phyloP scores from a whole-genome alignment of 2,888 invertebrate species.

The Sarcophaga variegata region DNA sequence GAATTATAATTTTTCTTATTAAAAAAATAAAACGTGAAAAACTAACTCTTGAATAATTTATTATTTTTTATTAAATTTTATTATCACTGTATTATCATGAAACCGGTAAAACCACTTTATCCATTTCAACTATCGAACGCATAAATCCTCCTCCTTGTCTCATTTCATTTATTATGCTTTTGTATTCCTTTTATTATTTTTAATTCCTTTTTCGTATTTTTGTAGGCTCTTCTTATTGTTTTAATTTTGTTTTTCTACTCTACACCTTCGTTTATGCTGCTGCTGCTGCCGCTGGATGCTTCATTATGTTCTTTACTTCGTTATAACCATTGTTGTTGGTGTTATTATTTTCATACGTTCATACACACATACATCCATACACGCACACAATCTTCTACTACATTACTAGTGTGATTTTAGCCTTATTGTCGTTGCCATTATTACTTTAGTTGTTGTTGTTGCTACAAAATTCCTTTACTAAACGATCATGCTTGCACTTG shows the following conservation, averaged over 20 bases:
- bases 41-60: slow-evolving; percentile 4
- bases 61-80: slow-evolving; percentile 7
- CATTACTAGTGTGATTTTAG: slow-evolving; percentile 48
- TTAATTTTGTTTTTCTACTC: slow-evolving; percentile 53
- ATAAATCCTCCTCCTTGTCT: slow-evolving; percentile 65
- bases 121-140: slow-evolving; percentile 62
- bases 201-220: slow-evolving; percentile 62
- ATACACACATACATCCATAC: slow-evolving; percentile 26
- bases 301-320: slow-evolving; percentile 1
- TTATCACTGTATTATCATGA: slow-evolving; percentile 38
- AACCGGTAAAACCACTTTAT: slow-evolving; percentile 67
- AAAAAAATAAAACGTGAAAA: neutral
- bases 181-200: slow-evolving; percentile 53
- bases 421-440: slow-evolving; percentile 47
- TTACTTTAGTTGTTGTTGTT: slow-evolving; percentile 46
- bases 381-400: slow-evolving; percentile 11
- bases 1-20: slow-evolving; percentile 20
- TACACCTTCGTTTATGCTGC: slow-evolving; percentile 59
- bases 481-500: slow-evolving; percentile 61
- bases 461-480: slow-evolving; percentile 57
- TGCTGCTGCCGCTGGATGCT: slow-evolving; percentile 7
- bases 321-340: slow-evolving; percentile 39
- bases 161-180: slow-evolving; percentile 68
- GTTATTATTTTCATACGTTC: slow-evolving; percentile 30
- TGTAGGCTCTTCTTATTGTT: slow-evolving; percentile 22